Base-by-base conservation (phyloP, 2,797 vertebrate genomes). In the Pelodytes ibericus region DNA sequence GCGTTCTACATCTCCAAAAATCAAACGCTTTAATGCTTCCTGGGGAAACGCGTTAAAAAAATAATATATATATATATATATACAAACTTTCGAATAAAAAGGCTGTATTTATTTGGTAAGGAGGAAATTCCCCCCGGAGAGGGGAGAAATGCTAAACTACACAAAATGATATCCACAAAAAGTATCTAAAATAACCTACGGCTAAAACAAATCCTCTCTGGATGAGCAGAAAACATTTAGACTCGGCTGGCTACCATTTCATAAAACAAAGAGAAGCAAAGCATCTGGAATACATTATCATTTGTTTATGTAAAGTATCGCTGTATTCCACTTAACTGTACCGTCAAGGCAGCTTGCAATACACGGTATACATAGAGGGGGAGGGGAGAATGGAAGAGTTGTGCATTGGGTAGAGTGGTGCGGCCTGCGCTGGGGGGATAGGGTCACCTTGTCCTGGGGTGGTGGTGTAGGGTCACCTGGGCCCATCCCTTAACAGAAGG, bases 61-160 rank as follows among this genome's bases (percentile, higher is more conserved):
- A 39, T 39, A 39, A 39, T 39, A 39, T 39, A 39, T 1, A 1
- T 53, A 53, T 20, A 4, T 20, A 15, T 53, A 6, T 53, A 53
- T 58, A 30, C 31, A 64, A 57, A 62, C 22, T 59, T 77, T 26
- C 51, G 58, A 27, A 24, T 61, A 78, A 78, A 44, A 0, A n/a
- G n/a, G 22, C 33, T 7, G 5, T 16, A 68, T 24, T 25, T 58
- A 56, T 47, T 58, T 47, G 60, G 29, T 41, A n/a, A 62, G 30
- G 24, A 72, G 33, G 41, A 26, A 74, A 24, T 29, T 2, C 57
- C 63, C 64, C 27, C 10, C 24, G 26, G 72, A 66, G 51, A 27
- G 4, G 20, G 31, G 30, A 74, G 25, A 53, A 13, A 58, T 3
- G 26, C n/a, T n/a, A n/a, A 53, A 20, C 22, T 53, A 22, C 2